Evolutionary conservation across 2,888 invertebrate species (phyloP).

Genomic region (Polymixis flavicincta): DNA sequence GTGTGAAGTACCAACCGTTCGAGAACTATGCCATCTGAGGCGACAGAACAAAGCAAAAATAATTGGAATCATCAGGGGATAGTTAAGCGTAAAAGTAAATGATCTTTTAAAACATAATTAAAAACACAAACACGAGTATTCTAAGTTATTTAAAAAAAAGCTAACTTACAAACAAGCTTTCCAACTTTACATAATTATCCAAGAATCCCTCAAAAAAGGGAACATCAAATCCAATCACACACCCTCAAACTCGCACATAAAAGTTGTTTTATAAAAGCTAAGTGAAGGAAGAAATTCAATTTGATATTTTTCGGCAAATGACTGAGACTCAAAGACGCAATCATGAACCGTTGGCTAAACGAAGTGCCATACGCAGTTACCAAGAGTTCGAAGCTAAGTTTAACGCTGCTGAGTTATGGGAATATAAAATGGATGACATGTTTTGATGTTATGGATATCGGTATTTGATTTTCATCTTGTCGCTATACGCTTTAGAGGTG

Average conservation of each 20-base stretch:
- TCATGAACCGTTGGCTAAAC: slow-evolving; percentile 31
- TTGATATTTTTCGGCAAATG: slow-evolving; percentile 55
- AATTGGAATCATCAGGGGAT: neutral
- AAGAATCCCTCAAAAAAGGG: slow-evolving; percentile 34
- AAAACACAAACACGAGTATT: neutral
- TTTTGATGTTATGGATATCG: slow-evolving; percentile 15
- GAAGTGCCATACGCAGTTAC: slow-evolving; percentile 44
- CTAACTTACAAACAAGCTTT: slow-evolving; percentile 26
- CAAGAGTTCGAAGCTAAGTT: slow-evolving; percentile 43
- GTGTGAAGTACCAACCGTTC: neutral
- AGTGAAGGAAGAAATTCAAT: slow-evolving; percentile 44
- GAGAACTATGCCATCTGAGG: neutral
- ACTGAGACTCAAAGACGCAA: slow-evolving; percentile 51
- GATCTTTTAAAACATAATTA: neutral
- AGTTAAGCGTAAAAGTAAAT: neutral
- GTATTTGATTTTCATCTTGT: slow-evolving; percentile 3
- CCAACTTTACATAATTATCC: slow-evolving; percentile 38
- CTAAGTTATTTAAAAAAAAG: slow-evolving; percentile 16
- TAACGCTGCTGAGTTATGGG: slow-evolving; percentile 11
- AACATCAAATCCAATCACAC: slow-evolving; percentile 40
- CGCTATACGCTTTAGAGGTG: neutral
- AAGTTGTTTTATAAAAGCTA: slow-evolving; percentile 43
- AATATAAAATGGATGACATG: slow-evolving; percentile 24
- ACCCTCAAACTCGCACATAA: slow-evolving; percentile 12
- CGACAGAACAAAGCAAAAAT: neutral